These are phyloP conservation scores for Tuberolachnus salignus DNA, from an alignment of 2,888 invertebrate species.

Conservation along the genomic window DNA sequence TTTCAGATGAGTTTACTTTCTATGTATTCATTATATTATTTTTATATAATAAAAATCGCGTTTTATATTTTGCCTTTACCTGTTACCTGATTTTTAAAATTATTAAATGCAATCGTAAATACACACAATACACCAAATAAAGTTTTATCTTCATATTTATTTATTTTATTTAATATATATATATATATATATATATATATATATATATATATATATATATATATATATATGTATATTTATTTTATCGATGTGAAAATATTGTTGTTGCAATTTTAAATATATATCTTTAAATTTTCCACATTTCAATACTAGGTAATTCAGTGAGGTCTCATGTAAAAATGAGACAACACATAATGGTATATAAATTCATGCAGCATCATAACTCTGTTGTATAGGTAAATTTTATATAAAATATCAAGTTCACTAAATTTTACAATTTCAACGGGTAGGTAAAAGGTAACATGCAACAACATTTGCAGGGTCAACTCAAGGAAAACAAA, in stretches of 20 bases:
- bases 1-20: too few relatives aligned
- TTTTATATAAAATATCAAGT: slow-evolving; percentile 26
- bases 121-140: background rate
- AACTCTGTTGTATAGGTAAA: slow-evolving; percentile 1
- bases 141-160: background rate
- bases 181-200: too few relatives aligned
- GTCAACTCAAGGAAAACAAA: slow-evolving; percentile 38
- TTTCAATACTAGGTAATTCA: slow-evolving; percentile 2
- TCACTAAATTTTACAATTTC: slow-evolving; percentile 30
- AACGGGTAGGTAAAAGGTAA: slow-evolving; percentile 44
- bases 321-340: slow-evolving; percentile 25
- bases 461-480: slow-evolving; percentile 50
- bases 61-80: too few relatives aligned
- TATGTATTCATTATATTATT: too few relatives aligned
- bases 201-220: too few relatives aligned
- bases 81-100: too few relatives aligned
- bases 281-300: background rate
- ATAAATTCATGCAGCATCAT: slow-evolving; percentile 36
- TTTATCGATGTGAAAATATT: too few relatives aligned
- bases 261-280: too few relatives aligned
- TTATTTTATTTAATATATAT: too few relatives aligned
- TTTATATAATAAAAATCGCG: too few relatives aligned
- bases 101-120: too few relatives aligned
- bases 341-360: slow-evolving; percentile 26
- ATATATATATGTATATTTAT: too few relatives aligned